Conservation (phyloP, 1,140 invertebrate genomes). For the Neocloeon triangulifer region DNA sequence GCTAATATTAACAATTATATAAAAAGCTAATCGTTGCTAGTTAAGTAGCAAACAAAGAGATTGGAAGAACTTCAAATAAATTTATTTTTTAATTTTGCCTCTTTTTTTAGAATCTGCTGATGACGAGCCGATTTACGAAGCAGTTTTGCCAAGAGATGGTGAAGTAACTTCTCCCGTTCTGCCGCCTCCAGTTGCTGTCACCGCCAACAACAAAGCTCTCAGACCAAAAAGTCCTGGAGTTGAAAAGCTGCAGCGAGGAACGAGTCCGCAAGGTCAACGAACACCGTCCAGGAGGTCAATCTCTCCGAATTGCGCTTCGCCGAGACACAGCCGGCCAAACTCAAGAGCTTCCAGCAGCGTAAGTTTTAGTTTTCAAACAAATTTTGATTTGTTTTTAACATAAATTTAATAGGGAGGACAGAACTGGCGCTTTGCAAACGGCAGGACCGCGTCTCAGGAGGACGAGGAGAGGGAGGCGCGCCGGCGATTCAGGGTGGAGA, state of each 20-base stretch:
- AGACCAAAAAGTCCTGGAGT: conserved; percentile 15
- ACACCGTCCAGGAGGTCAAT: neutral
- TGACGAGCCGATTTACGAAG: conserved; percentile 63
- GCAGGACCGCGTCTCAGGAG: conserved; percentile 11
- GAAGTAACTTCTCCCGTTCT: conserved; percentile 11
- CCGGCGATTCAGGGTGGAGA: conserved; percentile 59
- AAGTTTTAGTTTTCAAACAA: too few relatives aligned
- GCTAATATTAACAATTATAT: too few relatives aligned
- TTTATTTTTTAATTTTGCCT: too few relatives aligned
- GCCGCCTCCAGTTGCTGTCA: conserved; percentile 13
- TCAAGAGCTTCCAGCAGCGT: conserved; percentile 17
- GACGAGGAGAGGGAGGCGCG: conserved; percentile 41
- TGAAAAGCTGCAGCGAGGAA: conserved; percentile 7
- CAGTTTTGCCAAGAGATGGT: conserved; percentile 44
- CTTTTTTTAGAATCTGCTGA: too few relatives aligned
- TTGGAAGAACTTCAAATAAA: too few relatives aligned
- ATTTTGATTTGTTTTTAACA: too few relatives aligned
- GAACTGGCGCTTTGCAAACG: too few relatives aligned
- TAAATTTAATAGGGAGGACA: too few relatives aligned
- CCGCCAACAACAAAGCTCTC: conserved; percentile 16
- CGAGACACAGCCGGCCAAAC: conserved; percentile 18
- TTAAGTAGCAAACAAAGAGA: too few relatives aligned
- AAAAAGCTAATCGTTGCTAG: too few relatives aligned
- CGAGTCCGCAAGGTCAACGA: neutral
- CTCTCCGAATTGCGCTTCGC: conserved; percentile 12